phyloP scores from a whole-genome alignment of 2,797 vertebrate species.

The Lacerta viridis region DNA sequence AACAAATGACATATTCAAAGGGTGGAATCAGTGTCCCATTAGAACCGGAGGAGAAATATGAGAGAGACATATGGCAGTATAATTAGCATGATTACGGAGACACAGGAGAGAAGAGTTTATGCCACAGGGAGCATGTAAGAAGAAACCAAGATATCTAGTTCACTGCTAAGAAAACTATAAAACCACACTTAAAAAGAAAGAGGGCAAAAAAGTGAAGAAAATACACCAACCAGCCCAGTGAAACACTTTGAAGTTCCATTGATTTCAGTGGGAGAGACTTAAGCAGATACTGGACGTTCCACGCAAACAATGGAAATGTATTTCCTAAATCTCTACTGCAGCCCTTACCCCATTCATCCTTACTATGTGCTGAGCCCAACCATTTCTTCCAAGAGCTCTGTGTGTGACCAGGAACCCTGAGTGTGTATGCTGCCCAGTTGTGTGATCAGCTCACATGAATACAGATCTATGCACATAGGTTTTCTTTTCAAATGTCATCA shows the following conservation, averaged over 20 bases:
- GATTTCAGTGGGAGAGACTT: background rate
- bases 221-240: background rate
- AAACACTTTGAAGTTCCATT: background rate
- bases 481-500: no score
- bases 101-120: slow-evolving; percentile 70
- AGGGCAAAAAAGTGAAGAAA: slow-evolving; percentile 66
- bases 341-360: background rate
- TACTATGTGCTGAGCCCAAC: background rate
- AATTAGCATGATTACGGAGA: slow-evolving; percentile 77
- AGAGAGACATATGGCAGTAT: slow-evolving; percentile 77
- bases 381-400: background rate
- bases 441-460: no score
- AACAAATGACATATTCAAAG: slow-evolving; percentile 77
- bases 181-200: slow-evolving; percentile 52
- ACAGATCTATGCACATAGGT: no score
- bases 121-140: slow-evolving; percentile 75
- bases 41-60: slow-evolving; percentile 75
- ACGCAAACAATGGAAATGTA: background rate
- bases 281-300: background rate
- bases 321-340: background rate
- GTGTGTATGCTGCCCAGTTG: no score
- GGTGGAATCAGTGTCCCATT: slow-evolving; percentile 73
- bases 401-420: no score
- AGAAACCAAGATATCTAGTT: slow-evolving; percentile 72
- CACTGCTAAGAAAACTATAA: slow-evolving; percentile 72